Percentiles rank a stretch among this genome's conserved stretches.
phyloP scores from a whole-genome alignment of 2,888 invertebrate species.

The Pemphredon lugubris region DNA sequence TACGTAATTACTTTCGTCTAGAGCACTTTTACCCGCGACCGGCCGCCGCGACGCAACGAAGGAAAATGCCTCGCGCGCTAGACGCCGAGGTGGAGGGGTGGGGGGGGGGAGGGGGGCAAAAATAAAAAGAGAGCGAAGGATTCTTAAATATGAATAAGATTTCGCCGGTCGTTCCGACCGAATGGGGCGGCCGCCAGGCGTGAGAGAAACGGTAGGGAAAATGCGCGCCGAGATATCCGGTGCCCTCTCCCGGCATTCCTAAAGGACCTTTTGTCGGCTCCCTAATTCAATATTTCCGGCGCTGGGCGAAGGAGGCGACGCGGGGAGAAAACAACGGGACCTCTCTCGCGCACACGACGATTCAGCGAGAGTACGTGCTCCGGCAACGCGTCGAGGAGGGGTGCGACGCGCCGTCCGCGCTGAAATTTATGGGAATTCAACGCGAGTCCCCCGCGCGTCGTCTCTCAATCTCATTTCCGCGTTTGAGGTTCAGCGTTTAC shows the following conservation, averaged over 20 bases:
- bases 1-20: too few species aligned
- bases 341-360: not conserved
- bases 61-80: too few species aligned
- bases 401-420: too few species aligned
- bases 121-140: conserved; percentile 6
- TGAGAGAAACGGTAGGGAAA: conserved; percentile 25
- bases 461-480: too few species aligned
- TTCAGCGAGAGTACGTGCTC: too few species aligned
- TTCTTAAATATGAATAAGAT: conserved; percentile 7
- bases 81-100: conserved; percentile 15
- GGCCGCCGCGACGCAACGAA: too few species aligned
- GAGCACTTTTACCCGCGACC: too few species aligned
- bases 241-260: conserved; percentile 8
- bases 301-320: conserved; percentile 8
- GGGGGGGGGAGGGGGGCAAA: conserved; percentile 11
- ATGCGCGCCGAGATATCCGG: conserved; percentile 5
- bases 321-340: conserved; percentile 23
- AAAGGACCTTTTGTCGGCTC: conserved; percentile 31
- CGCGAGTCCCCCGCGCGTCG: too few species aligned
- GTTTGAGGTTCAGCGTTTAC: too few species aligned
- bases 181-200: conserved; percentile 1
- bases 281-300: conserved; percentile 49
- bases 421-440: too few species aligned
- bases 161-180: not conserved
- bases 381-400: not conserved